Conservation (phyloP, 2,797 vertebrate species). For the Hozukius guyotensis region DNA sequence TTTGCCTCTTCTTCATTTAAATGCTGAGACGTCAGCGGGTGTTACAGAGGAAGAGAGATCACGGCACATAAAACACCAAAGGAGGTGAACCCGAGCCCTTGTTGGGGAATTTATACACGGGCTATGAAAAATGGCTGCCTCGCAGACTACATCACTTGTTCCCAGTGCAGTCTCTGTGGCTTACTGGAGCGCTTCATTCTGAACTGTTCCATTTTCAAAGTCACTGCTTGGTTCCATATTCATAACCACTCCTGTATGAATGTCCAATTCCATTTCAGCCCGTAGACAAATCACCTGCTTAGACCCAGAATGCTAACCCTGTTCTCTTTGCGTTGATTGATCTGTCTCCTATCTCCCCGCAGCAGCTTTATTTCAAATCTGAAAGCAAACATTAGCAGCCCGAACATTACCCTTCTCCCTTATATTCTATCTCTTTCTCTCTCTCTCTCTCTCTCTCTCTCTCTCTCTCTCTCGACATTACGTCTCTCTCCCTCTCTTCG, state of each 20-base stretch:
- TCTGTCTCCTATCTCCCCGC: conserved; percentile 60
- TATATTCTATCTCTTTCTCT: conserved; percentile 56
- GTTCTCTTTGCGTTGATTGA: conserved; percentile 64
- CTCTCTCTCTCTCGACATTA: conserved; percentile 29
- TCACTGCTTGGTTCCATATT: conserved; percentile 66
- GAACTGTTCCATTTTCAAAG: conserved; percentile 67
- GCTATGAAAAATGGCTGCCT: conserved; percentile 63
- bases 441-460: conserved; percentile 29
- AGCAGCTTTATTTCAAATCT: conserved; percentile 76
- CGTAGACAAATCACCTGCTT: conserved; percentile 67
- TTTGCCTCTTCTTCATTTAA: conserved; percentile 31
- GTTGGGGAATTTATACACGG: conserved; percentile 41
- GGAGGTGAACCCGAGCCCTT: conserved; percentile 40
- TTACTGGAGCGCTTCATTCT: conserved; percentile 60
- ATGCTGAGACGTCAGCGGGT: conserved; percentile 35
- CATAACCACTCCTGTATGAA: conserved; percentile 63
- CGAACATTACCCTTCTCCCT: conserved; percentile 54
- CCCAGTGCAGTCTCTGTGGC: conserved; percentile 46
- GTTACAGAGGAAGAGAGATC: conserved; percentile 40
- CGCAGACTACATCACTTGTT: conserved; percentile 41
- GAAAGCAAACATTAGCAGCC: conserved; percentile 76
- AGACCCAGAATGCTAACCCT: conserved; percentile 57
- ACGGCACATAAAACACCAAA: conserved; percentile 40
- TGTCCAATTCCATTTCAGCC: conserved; percentile 63
- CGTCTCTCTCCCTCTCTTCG: conserved; percentile 18